phyloP scores from a whole-genome alignment of 92 coral and sea anemone species.

The Ricordea florida region DNA sequence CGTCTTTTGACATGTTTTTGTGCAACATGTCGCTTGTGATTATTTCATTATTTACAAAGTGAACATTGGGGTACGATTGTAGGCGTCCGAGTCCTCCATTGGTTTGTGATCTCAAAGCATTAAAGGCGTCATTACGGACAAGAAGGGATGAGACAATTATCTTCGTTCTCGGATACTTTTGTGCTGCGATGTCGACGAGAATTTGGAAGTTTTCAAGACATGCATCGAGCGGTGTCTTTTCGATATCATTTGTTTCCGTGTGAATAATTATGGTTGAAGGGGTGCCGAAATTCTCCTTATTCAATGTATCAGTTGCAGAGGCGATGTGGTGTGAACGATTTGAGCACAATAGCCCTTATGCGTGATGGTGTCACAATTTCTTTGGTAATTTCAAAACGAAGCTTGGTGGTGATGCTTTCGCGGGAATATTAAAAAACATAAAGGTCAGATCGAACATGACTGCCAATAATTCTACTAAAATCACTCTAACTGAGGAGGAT shows the following conservation, averaged over 20 bases:
- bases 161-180: conserved; percentile 25
- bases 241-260: conserved; percentile 33
- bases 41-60: conserved; percentile 28
- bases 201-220: conserved; percentile 1
- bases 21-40: background rate
- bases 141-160: conserved; percentile 24
- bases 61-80: conserved; percentile 11
- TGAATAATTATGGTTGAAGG: conserved; percentile 16
- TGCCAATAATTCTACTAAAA: no score
- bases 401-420: no score
- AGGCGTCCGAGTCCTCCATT: background rate
- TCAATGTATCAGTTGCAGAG: background rate
- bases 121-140: background rate
- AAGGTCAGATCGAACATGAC: no score
- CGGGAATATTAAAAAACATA: no score
- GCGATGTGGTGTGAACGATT: background rate
- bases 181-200: conserved; percentile 5
- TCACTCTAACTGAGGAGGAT: no score
- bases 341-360: background rate
- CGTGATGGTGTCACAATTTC: background rate
- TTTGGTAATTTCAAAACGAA: no score
- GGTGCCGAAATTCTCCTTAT: background rate
- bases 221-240: background rate
- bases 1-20: conserved; percentile 20
- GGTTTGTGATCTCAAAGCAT: background rate